A percentile compares a stretch with the other conserved stretches of the same genome.
phyloP scores from a whole-genome alignment of 2,113 vertebrate genomes.

The Trochalopteron elliotii region DNA sequence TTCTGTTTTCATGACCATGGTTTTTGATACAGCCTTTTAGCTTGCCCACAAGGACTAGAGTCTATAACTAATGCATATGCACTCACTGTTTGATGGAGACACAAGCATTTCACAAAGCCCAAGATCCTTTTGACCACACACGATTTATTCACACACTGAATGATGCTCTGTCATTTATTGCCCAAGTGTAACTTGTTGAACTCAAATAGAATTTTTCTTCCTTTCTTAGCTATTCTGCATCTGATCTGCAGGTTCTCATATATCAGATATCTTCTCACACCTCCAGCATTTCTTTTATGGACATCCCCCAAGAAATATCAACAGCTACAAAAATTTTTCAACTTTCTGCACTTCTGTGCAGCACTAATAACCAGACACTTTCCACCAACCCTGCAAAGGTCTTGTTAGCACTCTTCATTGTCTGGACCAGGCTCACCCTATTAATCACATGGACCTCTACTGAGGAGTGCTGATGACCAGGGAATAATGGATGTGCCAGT shows the following conservation, averaged over 20 bases:
- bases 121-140: background rate
- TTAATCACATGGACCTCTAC: background rate
- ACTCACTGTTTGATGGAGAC: background rate
- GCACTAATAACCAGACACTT: background rate
- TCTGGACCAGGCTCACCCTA: background rate
- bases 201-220: background rate
- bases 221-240: background rate
- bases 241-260: background rate
- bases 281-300: background rate
- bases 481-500: background rate
- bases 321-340: background rate
- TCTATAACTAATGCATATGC: background rate
- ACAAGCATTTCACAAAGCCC: background rate
- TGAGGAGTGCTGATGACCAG: background rate
- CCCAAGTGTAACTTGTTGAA: background rate
- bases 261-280: background rate
- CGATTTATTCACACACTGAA: background rate
- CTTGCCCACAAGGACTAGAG: background rate
- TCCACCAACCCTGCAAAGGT: constrained; percentile 10
- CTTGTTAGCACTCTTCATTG: background rate
- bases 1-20: background rate
- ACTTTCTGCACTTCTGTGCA: background rate
- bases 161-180: background rate
- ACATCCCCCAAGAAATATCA: background rate
- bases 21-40: background rate